These are phyloP conservation scores for Trichonephila clavipes DNA, from an alignment of 1,140 invertebrate species.

Conservation along the genomic window DNA sequence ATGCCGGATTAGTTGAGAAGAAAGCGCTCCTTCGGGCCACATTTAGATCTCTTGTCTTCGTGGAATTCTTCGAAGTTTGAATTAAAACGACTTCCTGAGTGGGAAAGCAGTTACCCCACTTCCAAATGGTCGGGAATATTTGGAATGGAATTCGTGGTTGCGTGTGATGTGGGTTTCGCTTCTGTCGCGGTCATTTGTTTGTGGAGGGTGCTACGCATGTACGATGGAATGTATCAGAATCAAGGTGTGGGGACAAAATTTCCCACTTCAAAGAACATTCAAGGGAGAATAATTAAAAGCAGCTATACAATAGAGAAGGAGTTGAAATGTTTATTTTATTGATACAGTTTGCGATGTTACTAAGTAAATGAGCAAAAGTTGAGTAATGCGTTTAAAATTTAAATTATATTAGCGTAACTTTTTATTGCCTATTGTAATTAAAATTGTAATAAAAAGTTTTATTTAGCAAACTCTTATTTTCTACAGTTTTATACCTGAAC, in stretches of 20 bases:
- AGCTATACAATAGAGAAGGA: no score
- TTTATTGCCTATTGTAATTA: no score
- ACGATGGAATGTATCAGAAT: background rate
- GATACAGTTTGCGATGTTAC: no score
- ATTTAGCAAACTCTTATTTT: no score
- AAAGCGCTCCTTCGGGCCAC: constrained; percentile 37
- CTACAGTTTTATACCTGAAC: no score
- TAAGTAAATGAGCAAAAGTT: no score
- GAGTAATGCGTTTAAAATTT: no score
- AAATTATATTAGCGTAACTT: no score
- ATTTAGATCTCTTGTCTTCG: constrained; percentile 20
- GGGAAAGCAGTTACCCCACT: background rate
- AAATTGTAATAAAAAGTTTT: no score
- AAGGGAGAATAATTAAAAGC: background rate
- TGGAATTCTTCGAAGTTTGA: constrained; percentile 44
- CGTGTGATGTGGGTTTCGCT: background rate
- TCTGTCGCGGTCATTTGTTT: background rate
- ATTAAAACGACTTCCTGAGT: constrained; percentile 36
- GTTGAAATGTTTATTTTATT: no score
- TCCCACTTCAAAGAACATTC: background rate
- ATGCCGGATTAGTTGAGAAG: constrained; percentile 40
- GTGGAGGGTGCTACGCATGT: background rate
- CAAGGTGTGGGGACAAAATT: background rate
- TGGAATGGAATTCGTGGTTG: constrained; percentile 24
- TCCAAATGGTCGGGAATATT: constrained; percentile 6